Evolutionary conservation across 2,113 vertebrate species (phyloP).

Genomic region (Murina feae): DNA sequence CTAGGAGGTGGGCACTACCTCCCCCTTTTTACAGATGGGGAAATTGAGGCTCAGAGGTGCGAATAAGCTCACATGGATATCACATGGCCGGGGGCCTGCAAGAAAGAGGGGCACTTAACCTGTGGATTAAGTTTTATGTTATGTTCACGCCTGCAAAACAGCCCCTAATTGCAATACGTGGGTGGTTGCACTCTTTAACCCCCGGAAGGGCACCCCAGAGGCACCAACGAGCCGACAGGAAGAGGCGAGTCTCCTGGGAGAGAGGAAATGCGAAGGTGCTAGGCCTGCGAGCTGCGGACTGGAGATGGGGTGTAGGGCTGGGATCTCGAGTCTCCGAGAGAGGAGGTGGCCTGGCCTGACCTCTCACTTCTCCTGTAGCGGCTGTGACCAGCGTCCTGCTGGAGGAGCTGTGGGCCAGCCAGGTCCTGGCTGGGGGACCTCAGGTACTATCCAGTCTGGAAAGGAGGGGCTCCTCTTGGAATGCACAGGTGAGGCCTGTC

Average conservation of each 20-base stretch:
- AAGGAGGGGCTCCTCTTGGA: background rate
- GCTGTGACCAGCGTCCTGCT: background rate
- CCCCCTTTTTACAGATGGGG: background rate
- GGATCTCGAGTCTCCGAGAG: background rate
- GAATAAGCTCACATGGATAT: rapidly evolving
- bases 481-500: rapidly evolving
- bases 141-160: rapidly evolving
- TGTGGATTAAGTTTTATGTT: background rate
- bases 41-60: background rate
- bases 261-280: background rate
- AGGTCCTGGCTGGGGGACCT: background rate
- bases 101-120: background rate
- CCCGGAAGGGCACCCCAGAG: background rate
- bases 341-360: background rate
- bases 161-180: rapidly evolving
- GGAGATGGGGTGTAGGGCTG: background rate
- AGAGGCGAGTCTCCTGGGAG: background rate
- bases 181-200: rapidly evolving
- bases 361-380: background rate
- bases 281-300: background rate
- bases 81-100: background rate
- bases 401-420: background rate
- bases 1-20: rapidly evolving
- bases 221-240: rapidly evolving
- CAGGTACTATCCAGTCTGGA: background rate